These are phyloP conservation scores for Takifugu flavidus DNA, from an alignment of 2,113 vertebrate genomes.

Conservation along the genomic window DNA sequence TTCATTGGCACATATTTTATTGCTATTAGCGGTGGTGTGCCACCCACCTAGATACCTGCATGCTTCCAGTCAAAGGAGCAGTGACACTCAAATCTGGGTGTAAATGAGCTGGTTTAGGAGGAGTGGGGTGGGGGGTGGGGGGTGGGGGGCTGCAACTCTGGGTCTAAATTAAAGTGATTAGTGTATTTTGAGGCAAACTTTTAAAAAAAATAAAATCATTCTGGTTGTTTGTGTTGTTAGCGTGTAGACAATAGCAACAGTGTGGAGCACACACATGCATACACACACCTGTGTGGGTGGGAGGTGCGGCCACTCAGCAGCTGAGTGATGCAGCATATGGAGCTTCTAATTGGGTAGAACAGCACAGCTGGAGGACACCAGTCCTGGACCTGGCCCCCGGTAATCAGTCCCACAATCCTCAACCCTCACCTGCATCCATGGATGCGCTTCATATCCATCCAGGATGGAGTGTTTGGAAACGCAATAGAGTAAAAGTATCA, in stretches of 20 bases:
- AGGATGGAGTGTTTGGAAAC: no score
- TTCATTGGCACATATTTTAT: slow-evolving; percentile 82
- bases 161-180: slow-evolving; percentile 14
- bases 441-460: no score
- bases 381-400: slow-evolving; percentile 69
- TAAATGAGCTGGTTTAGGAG: slow-evolving; percentile 20
- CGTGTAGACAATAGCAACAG: slow-evolving; percentile 10
- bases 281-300: slow-evolving; percentile 60
- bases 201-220: background rate
- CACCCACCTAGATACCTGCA: slow-evolving; percentile 79
- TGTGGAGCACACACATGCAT: background rate
- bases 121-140: slow-evolving; percentile 10
- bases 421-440: slow-evolving; percentile 26
- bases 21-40: slow-evolving; percentile 75
- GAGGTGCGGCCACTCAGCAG: slow-evolving; percentile 63
- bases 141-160: slow-evolving; percentile 6
- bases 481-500: no score
- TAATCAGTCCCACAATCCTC: slow-evolving; percentile 69
- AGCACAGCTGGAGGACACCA: slow-evolving; percentile 77
- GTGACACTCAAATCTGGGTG: slow-evolving; percentile 25
- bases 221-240: slow-evolving; percentile 19
- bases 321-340: slow-evolving; percentile 75
- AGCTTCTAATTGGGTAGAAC: slow-evolving; percentile 79
- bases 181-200: slow-evolving; percentile 7
- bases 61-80: slow-evolving; percentile 63